A percentile compares a stretch with the other conserved stretches of the same genome.
These are phyloP conservation scores for Pandemis corylana DNA, from an alignment of 2,888 invertebrate species.

Conservation along the genomic window DNA sequence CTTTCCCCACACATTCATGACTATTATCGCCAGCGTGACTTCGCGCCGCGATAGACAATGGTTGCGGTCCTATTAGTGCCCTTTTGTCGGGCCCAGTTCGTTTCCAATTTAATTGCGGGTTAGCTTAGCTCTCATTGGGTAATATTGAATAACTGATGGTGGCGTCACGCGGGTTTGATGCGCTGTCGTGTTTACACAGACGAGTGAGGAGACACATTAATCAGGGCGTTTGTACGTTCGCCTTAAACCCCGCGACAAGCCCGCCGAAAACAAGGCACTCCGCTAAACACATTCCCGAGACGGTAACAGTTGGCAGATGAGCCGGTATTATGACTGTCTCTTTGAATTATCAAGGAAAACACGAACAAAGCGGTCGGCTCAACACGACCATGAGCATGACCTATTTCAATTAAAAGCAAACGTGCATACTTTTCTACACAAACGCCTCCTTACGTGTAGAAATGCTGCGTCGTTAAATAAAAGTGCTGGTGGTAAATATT, in stretches of 20 bases:
- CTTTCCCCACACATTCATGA: constrained; percentile 63
- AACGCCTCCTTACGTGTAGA: neutral
- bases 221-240: neutral
- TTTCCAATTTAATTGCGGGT: constrained; percentile 28
- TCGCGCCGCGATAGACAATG: constrained; percentile 41
- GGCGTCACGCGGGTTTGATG: constrained; percentile 4
- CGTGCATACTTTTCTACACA: too few species aligned
- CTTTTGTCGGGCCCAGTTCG: constrained; percentile 27
- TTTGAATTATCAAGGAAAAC: neutral
- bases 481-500: neutral
- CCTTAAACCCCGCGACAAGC: neutral
- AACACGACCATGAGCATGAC: neutral
- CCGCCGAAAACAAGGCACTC: constrained; percentile 2
- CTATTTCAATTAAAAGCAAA: too few species aligned
- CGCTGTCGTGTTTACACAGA: constrained; percentile 9
- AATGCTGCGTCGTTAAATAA: neutral
- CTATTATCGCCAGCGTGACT: constrained; percentile 53
- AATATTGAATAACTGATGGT: constrained; percentile 19
- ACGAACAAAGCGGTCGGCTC: neutral
- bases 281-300: constrained; percentile 1
- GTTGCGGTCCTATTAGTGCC: constrained; percentile 28
- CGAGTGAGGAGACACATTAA: constrained; percentile 2
- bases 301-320: constrained; percentile 6
- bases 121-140: constrained; percentile 21
- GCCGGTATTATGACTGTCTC: neutral